A percentile compares a stretch with the other conserved stretches of the same genome.
phyloP scores from a whole-genome alignment of 2,888 invertebrate genomes.

The Sericinus montela region DNA sequence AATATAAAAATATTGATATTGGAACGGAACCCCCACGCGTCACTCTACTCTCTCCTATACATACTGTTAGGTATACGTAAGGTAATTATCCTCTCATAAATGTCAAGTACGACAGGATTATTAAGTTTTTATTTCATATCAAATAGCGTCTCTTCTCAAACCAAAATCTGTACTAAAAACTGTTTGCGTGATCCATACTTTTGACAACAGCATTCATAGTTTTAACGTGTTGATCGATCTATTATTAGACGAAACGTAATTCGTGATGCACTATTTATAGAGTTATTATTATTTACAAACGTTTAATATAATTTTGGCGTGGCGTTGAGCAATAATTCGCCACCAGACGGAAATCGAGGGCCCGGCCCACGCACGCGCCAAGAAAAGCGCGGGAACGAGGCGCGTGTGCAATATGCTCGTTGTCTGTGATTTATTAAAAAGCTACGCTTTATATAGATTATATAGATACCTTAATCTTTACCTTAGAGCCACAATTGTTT shows the following conservation, averaged over 20 bases:
- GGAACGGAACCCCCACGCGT: too few relatives aligned
- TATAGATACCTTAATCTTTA: background rate
- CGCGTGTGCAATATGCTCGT: slow-evolving; percentile 22
- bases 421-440: slow-evolving; percentile 12
- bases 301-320: slow-evolving; percentile 26
- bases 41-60: too few relatives aligned
- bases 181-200: too few relatives aligned
- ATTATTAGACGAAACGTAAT: too few relatives aligned
- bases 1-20: too few relatives aligned
- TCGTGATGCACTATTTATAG: background rate
- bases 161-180: too few relatives aligned
- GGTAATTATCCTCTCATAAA: too few relatives aligned
- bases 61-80: too few relatives aligned
- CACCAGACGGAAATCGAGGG: slow-evolving; percentile 50
- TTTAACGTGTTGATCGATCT: slow-evolving; percentile 3
- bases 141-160: too few relatives aligned
- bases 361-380: slow-evolving; percentile 47
- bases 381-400: slow-evolving; percentile 34
- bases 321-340: slow-evolving; percentile 29
- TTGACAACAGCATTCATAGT: background rate
- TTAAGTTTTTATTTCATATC: too few relatives aligned
- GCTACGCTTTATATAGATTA: too few relatives aligned
- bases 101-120: too few relatives aligned
- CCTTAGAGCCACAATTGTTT: background rate
- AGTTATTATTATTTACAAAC: slow-evolving; percentile 21